Evolutionary conservation across 2,797 vertebrate genomes (phyloP), one percentile per base, ranked within the genome.

Genomic region (Leptoclinus maculatus): DNA sequence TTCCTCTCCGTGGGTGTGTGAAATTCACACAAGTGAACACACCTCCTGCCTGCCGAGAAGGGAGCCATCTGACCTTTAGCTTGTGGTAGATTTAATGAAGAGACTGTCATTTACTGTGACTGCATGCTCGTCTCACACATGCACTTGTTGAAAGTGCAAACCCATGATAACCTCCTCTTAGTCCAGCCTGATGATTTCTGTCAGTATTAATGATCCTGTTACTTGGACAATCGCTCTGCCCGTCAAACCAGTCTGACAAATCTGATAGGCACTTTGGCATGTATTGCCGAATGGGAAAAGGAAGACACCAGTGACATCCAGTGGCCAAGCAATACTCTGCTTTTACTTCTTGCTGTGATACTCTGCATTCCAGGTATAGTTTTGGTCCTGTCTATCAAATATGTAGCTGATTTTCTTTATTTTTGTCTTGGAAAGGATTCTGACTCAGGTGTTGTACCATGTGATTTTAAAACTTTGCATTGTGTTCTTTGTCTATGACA

Each of bases 51-150:
- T 74, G 49, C 76, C 8, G 43, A 85, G 76, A 86, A 76, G 70
- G 47, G 73, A 91, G 85, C 92, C 89, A 91, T 92, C 86, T 93
- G 93, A 94, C 92, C 92, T 93, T 93, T 92, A 81, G 76, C 82
- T 81, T 64, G 76, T 74, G 80, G 59, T 27, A 53, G 53, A 87
- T 84, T 91, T 93, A 92, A 91, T 92, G 88, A 93, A 89, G 83
- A 86, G 60, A 82, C 85, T 85, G 87, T 87, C 83, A 89, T 89
- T 89, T 73, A 47, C 68, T 2, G 74, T 80, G 80, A 85, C 66
- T 76, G 56, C 64, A 39, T 59, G 68, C 67, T 66, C 3, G 19
- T 80, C 69, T 83, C 76, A 81, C 83, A 88, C 75, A 71, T 72
- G 71, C 79, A 74, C 66, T 70, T 88, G 79, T 59, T 82, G 66